Base-by-base conservation (phyloP, 2,797 vertebrate species). In the Phalanger gymnotis region DNA sequence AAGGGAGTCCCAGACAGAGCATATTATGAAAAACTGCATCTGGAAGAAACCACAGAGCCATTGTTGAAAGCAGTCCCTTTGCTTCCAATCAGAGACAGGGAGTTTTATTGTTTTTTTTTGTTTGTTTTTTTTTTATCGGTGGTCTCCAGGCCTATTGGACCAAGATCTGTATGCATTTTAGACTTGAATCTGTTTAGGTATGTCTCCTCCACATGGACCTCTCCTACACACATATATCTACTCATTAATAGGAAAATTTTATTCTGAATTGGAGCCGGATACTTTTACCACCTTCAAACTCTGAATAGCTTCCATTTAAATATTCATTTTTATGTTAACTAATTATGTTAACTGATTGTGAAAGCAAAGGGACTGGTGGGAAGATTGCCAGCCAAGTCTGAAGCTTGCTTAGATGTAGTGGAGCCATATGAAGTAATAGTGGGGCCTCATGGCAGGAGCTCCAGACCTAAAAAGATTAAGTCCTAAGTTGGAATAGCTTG, bases 161-260 rank as follows among this genome's bases (percentile, higher is more conserved):
- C 73, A 92, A 92, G 94, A 92, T 11, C 90, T 81, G 90, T 91
- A 94, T 96, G 93, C 47, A 73, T 93, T 97, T 96, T 96, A 90
- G 93, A 94, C 95, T 95, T 95, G 61, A 96, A 97, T 95, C n/a
- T 73, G 2, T 81, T 81, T 47, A 73, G n/a, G 51, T 61, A 95
- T 95, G 95, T 96, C 87, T 97, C 97, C 95, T 92, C 94, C 54
- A 25, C 61, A 91, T 96, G 96, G 94, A 51, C 51, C 91, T 92
- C 51, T 93, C n/a, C 92, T 54, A 47, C 40, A 47, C 22, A 25
- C 40, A 53, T 31, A 92, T 97, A 96, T 94, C 19, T 57, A 53
- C 55, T 91, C 40, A 47, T 27, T 92, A 81, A 92, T 53, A 34
- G 5, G 94, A 96, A 22, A 56, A 25, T 54, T 95, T 96, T 91